These are phyloP conservation scores for Caenorhabditis sulstoni DNA, from an alignment of 2,888 invertebrate species.

Conservation along the genomic window DNA sequence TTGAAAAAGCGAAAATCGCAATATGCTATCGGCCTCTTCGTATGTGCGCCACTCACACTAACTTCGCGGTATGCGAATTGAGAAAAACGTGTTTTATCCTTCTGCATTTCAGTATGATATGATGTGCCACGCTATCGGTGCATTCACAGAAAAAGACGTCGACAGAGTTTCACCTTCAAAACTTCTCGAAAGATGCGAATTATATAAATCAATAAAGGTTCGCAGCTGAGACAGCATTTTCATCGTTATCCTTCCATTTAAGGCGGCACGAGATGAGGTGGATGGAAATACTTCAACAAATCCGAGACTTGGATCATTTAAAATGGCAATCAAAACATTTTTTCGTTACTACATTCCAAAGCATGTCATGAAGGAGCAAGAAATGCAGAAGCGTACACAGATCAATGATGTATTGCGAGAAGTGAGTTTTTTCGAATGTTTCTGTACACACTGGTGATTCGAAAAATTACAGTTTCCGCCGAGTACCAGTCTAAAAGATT, in stretches of 20 bases:
- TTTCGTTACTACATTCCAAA: not conserved
- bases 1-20: not conserved
- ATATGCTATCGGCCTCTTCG: constrained; percentile 14
- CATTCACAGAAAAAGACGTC: not conserved
- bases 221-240: too few relatives aligned
- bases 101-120: constrained; percentile 17
- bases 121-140: constrained; percentile 1
- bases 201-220: constrained; percentile 4
- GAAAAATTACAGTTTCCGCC: too few relatives aligned
- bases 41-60: not conserved
- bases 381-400: not conserved
- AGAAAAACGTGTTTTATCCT: not conserved
- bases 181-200: not conserved
- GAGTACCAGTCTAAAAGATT: too few relatives aligned
- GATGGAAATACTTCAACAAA: too few relatives aligned
- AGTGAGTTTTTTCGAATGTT: not conserved
- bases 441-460: too few relatives aligned
- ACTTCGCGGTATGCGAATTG: constrained; percentile 5
- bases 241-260: too few relatives aligned
- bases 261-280: too few relatives aligned
- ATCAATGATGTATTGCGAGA: not conserved
- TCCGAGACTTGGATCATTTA: constrained; percentile 6
- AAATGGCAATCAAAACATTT: constrained; percentile 8
- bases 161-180: not conserved
- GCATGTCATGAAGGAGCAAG: not conserved